phyloP scores from a whole-genome alignment of 2,888 invertebrate genomes.

The Papilio elwesi region DNA sequence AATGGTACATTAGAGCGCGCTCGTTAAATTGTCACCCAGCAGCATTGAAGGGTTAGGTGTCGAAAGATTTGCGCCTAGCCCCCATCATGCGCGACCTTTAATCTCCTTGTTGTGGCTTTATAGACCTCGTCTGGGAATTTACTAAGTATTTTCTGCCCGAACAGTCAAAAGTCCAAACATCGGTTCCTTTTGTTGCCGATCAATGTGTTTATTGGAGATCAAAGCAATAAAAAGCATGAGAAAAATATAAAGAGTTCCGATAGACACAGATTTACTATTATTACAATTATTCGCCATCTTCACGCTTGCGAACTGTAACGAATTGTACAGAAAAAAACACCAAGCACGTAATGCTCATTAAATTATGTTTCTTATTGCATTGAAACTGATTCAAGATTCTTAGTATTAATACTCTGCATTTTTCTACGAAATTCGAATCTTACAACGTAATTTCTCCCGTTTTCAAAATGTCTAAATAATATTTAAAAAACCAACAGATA shows the following conservation, averaged over 20 bases:
- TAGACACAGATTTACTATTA: constrained; percentile 25
- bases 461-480: too few relatives aligned
- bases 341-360: not conserved
- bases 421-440: too few relatives aligned
- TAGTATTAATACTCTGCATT: too few relatives aligned
- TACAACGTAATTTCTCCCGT: too few relatives aligned
- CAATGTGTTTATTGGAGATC: constrained; percentile 54
- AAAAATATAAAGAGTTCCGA: constrained; percentile 30
- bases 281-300: constrained; percentile 5
- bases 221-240: constrained; percentile 46
- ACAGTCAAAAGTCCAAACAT: constrained; percentile 71
- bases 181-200: constrained; percentile 63
- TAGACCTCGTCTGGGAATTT: constrained; percentile 70
- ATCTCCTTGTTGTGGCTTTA: constrained; percentile 53
- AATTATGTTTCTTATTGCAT: not conserved
- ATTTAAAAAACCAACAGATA: too few relatives aligned
- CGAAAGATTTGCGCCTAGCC: constrained; percentile 63
- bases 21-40: constrained; percentile 65
- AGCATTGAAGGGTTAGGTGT: constrained; percentile 56
- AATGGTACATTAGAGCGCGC: constrained; percentile 48
- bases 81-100: constrained; percentile 60
- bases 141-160: constrained; percentile 69
- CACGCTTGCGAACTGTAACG: constrained; percentile 26
- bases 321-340: constrained; percentile 19
- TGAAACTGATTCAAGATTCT: not conserved